phyloP scores from a whole-genome alignment of 2,113 vertebrate species.

The Spermophilus dauricus region DNA sequence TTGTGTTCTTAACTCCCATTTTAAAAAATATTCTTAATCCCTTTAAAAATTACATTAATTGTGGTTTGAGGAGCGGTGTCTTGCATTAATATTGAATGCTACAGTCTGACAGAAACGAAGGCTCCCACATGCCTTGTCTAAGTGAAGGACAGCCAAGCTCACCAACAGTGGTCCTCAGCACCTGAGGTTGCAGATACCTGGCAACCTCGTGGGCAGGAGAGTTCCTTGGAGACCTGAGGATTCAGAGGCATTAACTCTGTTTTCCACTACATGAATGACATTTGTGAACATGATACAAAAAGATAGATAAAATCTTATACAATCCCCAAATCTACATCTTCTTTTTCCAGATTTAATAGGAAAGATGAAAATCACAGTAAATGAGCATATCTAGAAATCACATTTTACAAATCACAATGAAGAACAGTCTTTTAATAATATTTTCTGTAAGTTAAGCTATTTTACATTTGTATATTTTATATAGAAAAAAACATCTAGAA shows the following conservation, averaged over 20 bases:
- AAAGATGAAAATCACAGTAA: neutral
- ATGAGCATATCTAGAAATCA: neutral
- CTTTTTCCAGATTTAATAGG: neutral
- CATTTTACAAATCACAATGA: conserved; percentile 14
- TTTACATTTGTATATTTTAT: neutral
- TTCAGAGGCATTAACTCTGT: neutral
- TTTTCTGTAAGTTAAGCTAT: conserved; percentile 14
- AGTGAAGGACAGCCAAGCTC: neutral
- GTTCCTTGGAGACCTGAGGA: neutral
- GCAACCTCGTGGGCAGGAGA: neutral
- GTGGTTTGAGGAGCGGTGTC: neutral
- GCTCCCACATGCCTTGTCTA: neutral
- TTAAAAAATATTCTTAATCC: conserved; percentile 12
- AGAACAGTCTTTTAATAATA: neutral
- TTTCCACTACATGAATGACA: neutral
- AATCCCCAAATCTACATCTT: neutral
- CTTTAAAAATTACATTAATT: conserved; percentile 22
- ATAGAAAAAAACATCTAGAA: neutral
- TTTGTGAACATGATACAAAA: neutral
- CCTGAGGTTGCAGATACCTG: neutral
- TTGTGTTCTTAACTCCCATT: too few species aligned
- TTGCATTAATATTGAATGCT: neutral
- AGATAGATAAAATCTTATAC: neutral
- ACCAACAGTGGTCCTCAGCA: neutral
- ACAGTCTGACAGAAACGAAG: neutral